phyloP scores from a whole-genome alignment of 64 coral and sea anemone genomes.

The Montipora cactus region DNA sequence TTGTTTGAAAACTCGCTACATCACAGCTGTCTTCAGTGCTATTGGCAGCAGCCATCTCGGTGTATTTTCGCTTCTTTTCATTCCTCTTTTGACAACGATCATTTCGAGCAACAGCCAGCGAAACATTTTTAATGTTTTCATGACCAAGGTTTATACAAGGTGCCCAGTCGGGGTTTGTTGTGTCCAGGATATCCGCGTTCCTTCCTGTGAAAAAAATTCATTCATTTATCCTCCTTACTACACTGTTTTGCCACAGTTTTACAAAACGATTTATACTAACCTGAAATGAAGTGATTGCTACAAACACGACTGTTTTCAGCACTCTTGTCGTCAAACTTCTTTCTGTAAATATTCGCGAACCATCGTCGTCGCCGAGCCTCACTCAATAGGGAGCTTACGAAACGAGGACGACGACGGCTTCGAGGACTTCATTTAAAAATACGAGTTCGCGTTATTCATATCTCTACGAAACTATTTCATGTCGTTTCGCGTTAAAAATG shows the following conservation, averaged over 20 bases:
- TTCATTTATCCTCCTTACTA: too few relatives aligned
- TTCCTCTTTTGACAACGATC: background rate
- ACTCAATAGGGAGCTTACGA: background rate
- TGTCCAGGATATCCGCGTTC: background rate
- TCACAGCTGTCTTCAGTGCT: too few relatives aligned
- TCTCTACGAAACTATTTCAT: too few relatives aligned
- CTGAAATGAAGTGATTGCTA: slow-evolving; percentile 51
- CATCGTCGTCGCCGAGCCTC: background rate
- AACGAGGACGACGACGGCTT: too few relatives aligned
- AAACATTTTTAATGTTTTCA: slow-evolving; percentile 25
- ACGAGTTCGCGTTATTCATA: too few relatives aligned
- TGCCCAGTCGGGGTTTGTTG: slow-evolving; percentile 20
- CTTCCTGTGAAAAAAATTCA: background rate
- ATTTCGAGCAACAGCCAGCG: background rate
- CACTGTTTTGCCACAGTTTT: background rate
- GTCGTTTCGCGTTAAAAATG: too few relatives aligned
- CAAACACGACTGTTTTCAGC: slow-evolving; percentile 51
- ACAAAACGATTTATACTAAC: slow-evolving; percentile 11
- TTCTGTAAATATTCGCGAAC: slow-evolving; percentile 28
- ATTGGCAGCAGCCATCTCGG: background rate
- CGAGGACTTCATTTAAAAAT: too few relatives aligned
- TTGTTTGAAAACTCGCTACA: too few relatives aligned
- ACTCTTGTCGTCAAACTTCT: slow-evolving; percentile 42
- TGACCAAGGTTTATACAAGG: background rate
- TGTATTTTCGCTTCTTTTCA: background rate